These are phyloP conservation scores for Glandiceps talaboti DNA, from an alignment of 53 echinoderm and acorn worm species.

Conservation along the genomic window DNA sequence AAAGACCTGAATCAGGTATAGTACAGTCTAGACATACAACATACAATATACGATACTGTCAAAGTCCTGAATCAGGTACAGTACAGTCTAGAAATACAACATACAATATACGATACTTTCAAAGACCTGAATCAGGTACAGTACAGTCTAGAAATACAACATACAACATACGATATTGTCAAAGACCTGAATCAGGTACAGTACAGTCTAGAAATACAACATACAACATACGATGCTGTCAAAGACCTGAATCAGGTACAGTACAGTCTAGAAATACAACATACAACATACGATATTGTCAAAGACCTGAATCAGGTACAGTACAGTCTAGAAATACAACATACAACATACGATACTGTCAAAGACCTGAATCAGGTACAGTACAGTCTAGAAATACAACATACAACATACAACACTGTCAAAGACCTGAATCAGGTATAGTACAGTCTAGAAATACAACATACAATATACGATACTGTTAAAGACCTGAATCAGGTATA, in stretches of 20 bases:
- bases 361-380: slow-evolving; percentile 79
- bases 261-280: slow-evolving; percentile 79
- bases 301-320: slow-evolving; percentile 79
- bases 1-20: slow-evolving; percentile 78
- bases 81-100: slow-evolving; percentile 79
- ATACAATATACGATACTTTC: slow-evolving; percentile 87
- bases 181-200: slow-evolving; percentile 79
- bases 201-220: slow-evolving; percentile 27
- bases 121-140: slow-evolving; percentile 79
- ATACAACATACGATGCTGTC: slow-evolving; percentile 57
- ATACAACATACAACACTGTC: slow-evolving; percentile 56
- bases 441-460: slow-evolving; percentile 79
- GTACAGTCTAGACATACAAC: slow-evolving; percentile 26
- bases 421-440: slow-evolving; percentile 78
- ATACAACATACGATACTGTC: slow-evolving; percentile 87
- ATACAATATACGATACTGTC: slow-evolving; percentile 57
- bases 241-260: slow-evolving; percentile 79
- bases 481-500: slow-evolving; percentile 78
- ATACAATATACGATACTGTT: slow-evolving; percentile 86
- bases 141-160: slow-evolving; percentile 30
- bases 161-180: slow-evolving; percentile 87
- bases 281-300: slow-evolving; percentile 87
- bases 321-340: slow-evolving; percentile 30
- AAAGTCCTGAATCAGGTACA: slow-evolving; percentile 77
- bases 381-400: slow-evolving; percentile 27